Percentiles rank a stretch among this genome's conserved stretches.
Evolutionary conservation across 2,797 vertebrate species (phyloP).

Genomic region (Typhlichthys subterraneus): DNA sequence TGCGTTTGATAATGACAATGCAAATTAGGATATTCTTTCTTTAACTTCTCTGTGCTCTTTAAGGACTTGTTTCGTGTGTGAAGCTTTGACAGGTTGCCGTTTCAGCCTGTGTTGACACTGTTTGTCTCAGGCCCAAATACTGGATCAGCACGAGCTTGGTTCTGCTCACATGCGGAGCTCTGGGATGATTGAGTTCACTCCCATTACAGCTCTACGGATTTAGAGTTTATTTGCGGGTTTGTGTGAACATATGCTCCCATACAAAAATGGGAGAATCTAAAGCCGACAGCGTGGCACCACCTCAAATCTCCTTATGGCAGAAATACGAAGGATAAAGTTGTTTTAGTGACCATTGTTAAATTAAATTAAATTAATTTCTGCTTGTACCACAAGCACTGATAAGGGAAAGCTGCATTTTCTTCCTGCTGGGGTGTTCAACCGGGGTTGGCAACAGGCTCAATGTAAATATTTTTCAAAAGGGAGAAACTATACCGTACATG

Average conservation of each 20-base stretch:
- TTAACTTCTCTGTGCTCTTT: constrained; percentile 8
- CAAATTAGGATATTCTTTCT: neutral
- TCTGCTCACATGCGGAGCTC: constrained; percentile 35
- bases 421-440: neutral
- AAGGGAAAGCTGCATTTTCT: neutral
- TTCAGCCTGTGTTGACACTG: constrained; percentile 9
- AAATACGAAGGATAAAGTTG: constrained; percentile 24
- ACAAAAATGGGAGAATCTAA: constrained; percentile 45
- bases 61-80: constrained; percentile 12
- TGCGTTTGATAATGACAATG: neutral
- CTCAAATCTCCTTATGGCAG: constrained; percentile 54
- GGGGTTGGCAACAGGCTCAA: constrained; percentile 6
- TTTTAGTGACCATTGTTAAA: constrained; percentile 31
- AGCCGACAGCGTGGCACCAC: constrained; percentile 43
- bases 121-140: neutral
- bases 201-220: constrained; percentile 53
- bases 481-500: constrained; percentile 1
- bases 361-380: constrained; percentile 33
- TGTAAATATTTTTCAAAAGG: neutral
- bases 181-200: constrained; percentile 55
- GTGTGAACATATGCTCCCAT: constrained; percentile 40
- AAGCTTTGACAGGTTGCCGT: constrained; percentile 33
- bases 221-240: constrained; percentile 58
- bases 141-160: constrained; percentile 1
- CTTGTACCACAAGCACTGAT: neutral